phyloP scores from a whole-genome alignment of 1,140 invertebrate species.

The Tenebrio molitor region DNA sequence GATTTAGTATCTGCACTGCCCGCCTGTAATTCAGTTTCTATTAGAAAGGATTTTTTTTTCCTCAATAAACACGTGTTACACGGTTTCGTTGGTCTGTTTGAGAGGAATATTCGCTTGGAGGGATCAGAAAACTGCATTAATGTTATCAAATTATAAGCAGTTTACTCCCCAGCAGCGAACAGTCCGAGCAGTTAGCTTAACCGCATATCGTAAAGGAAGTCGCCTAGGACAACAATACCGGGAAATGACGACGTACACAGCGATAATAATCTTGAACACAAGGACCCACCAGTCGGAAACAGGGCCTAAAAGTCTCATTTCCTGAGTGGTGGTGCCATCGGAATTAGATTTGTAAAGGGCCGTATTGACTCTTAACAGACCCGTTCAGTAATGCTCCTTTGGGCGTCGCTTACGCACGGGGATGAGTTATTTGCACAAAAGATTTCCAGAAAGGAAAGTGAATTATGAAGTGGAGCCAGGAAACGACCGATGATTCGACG shows the following conservation, averaged over 20 bases:
- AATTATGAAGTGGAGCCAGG: constrained; percentile 29
- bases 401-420: constrained; percentile 5
- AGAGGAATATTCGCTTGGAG: too few relatives aligned
- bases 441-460: constrained; percentile 29
- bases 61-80: too few relatives aligned
- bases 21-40: too few relatives aligned
- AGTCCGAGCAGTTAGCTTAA: not conserved
- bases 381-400: not conserved
- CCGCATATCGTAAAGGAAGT: constrained; percentile 7
- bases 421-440: constrained; percentile 34
- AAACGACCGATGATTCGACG: constrained; percentile 14
- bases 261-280: constrained; percentile 10
- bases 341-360: constrained; percentile 39
- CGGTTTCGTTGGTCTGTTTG: too few relatives aligned
- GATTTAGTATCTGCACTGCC: too few relatives aligned
- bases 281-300: constrained; percentile 2
- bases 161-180: not conserved
- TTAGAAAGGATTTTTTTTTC: too few relatives aligned
- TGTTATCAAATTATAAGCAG: constrained; percentile 20
- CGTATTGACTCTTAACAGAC: constrained; percentile 30
- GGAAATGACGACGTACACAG: not conserved
- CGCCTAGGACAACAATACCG: not conserved
- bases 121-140: constrained; percentile 4
- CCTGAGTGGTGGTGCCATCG: constrained; percentile 12
- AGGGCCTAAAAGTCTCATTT: constrained; percentile 25